Evolutionary conservation across 2,113 vertebrate genomes (phyloP), one percentile per base, ranked within the genome.

Genomic region (Apodemus sylvaticus): DNA sequence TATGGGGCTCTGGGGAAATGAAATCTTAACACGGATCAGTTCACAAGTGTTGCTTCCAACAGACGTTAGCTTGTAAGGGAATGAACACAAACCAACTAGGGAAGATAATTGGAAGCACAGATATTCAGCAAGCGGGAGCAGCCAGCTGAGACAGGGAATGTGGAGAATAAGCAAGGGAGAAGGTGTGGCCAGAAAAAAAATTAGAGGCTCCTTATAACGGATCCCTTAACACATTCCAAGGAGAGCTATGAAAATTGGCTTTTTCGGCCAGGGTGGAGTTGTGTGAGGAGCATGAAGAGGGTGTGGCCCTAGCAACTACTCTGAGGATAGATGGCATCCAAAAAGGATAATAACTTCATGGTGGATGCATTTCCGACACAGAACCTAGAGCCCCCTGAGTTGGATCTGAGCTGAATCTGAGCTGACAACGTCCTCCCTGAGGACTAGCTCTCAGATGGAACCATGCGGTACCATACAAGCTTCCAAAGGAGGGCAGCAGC

Each of bases 1-100:
- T 93, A 74, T 96, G 91, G 48, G 87, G 22, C 91, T 97, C 76
- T 34, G 31, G 93, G 96, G 98, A 86, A 98, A 97, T 8, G 86
- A 94, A 95, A 94, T 13, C 91, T 89, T 94, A 97, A 93, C 60
- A 94, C n/a, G 94, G 92, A 96, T 53, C 97, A 39, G 64, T 90
- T 97, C 81, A 77, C 91, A 89, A 97, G 71, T 92, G 53, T 34
- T 66, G 53, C 96, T 96, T 97, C 96, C 96, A 97, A 66, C 55
- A 97, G 91, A 85, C 76, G 5, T 39, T 91, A 22, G 0, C 96
- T 97, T 88, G 73, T 66, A n/a, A 91, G 92, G 79, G 86, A 89
- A 86, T 7, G 74, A 73, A 83, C 73, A 26, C n/a, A 68, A 90
- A 93, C n/a, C 60, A 45, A 78, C 31, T 0, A 24, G 86, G 71